phyloP scores from a whole-genome alignment of 2,888 invertebrate genomes.

The Seira musarum region DNA sequence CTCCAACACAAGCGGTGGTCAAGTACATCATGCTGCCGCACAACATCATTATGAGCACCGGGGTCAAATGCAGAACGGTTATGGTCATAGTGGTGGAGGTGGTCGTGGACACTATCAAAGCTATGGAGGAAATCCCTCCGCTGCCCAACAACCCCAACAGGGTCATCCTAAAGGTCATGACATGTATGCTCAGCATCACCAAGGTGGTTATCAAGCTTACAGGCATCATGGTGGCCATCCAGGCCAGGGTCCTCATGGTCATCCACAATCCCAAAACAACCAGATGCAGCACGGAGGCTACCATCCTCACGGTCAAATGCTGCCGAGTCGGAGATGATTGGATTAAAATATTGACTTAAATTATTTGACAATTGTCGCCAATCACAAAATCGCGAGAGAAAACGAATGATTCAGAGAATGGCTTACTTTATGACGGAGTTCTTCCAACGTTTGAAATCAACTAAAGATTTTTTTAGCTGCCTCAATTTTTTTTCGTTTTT shows the following conservation, averaged over 20 bases:
- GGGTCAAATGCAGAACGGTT: conserved; percentile 46
- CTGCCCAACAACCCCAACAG: conserved; percentile 22
- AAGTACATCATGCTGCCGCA: background rate
- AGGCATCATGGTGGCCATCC: conserved; percentile 40
- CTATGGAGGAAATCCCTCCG: conserved; percentile 22
- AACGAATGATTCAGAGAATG: no score
- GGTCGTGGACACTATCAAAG: conserved; percentile 26
- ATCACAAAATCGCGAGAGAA: background rate
- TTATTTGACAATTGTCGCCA: background rate
- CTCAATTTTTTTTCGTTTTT: background rate
- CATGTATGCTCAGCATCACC: conserved; percentile 53
- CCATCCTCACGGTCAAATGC: conserved; percentile 62
- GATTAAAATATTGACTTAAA: conserved; percentile 22
- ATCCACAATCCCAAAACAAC: conserved; percentile 29
- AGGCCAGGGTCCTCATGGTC: conserved; percentile 45
- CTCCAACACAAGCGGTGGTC: background rate
- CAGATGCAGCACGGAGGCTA: conserved; percentile 52
- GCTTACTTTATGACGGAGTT: no score
- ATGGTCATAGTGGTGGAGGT: conserved; percentile 11
- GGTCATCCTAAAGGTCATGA: conserved; percentile 44
- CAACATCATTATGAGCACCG: conserved; percentile 45
- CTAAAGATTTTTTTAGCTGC: background rate
- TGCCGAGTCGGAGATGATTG: conserved; percentile 66
- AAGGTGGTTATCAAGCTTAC: conserved; percentile 35
- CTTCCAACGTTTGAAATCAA: no score